phyloP scores from a whole-genome alignment of 2,113 vertebrate species.

The Thalassoma bifasciatum region DNA sequence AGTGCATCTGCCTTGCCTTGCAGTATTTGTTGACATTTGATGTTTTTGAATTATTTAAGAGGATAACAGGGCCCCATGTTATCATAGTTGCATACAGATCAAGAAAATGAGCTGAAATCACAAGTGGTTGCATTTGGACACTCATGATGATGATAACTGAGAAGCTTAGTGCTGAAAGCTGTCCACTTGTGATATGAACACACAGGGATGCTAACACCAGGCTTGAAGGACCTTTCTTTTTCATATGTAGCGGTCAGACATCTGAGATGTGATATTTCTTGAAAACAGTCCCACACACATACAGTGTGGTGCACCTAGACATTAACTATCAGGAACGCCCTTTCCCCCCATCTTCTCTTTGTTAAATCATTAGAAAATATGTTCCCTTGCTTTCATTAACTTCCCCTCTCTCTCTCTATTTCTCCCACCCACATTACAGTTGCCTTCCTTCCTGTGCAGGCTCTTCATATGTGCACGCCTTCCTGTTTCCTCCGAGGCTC shows the following conservation, averaged over 20 bases:
- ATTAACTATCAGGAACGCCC: slow-evolving; percentile 20
- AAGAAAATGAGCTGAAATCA: too few species aligned
- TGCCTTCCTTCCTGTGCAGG: slow-evolving; percentile 16
- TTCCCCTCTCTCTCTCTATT: slow-evolving; percentile 13
- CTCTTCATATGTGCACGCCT: slow-evolving; percentile 23
- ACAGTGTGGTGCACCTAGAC: slow-evolving; percentile 15
- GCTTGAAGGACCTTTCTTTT: not conserved
- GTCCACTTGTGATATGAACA: too few species aligned
- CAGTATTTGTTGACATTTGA: too few species aligned
- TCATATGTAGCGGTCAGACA: slow-evolving; percentile 23
- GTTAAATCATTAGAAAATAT: slow-evolving; percentile 8
- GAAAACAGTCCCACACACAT: slow-evolving; percentile 27
- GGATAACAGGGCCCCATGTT: too few species aligned
- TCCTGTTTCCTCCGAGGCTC: slow-evolving; percentile 30
- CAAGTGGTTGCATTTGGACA: too few species aligned
- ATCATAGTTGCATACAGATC: too few species aligned
- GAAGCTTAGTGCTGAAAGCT: too few species aligned
- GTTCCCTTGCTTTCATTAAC: slow-evolving; percentile 10
- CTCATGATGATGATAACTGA: too few species aligned
- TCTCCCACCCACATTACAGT: slow-evolving; percentile 9
- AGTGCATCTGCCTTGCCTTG: too few species aligned
- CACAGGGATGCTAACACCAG: too few species aligned
- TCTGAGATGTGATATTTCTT: slow-evolving; percentile 44
- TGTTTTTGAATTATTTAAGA: too few species aligned
- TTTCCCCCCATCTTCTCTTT: slow-evolving; percentile 30